These are phyloP conservation scores for Coranthus polyacanthus DNA, from an alignment of 2,797 vertebrate genomes.

Conservation along the genomic window DNA sequence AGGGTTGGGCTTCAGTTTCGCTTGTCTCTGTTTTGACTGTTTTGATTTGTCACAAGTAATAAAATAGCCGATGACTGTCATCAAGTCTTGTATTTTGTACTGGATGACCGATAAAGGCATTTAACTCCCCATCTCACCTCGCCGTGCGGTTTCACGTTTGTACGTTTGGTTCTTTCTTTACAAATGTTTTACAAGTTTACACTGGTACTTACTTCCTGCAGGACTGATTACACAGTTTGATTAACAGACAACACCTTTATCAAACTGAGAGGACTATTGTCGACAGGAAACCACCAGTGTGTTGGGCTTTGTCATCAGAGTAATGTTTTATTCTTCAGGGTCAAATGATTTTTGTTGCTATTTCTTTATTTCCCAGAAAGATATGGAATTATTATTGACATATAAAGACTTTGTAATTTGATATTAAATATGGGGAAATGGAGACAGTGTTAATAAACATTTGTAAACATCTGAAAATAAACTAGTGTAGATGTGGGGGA, in stretches of 20 bases:
- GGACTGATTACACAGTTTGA: constrained; percentile 34
- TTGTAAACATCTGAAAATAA: too few species aligned
- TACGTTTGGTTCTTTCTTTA: constrained; percentile 7
- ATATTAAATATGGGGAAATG: neutral
- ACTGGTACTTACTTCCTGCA: neutral
- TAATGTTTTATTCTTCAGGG: neutral
- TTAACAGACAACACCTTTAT: constrained; percentile 32
- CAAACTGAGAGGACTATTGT: constrained; percentile 11
- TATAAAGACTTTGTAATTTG: neutral
- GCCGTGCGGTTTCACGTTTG: constrained; percentile 12
- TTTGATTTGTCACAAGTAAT: constrained; percentile 50
- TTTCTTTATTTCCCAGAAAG: neutral
- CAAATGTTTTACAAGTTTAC: constrained; percentile 43
- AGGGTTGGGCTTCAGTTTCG: constrained; percentile 44
- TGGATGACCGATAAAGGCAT: too few species aligned
- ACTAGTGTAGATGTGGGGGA: too few species aligned
- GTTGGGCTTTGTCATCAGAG: neutral
- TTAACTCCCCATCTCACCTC: neutral
- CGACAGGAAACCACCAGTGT: neutral
- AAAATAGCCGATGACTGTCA: constrained; percentile 24
- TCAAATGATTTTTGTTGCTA: neutral
- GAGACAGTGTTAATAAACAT: too few species aligned
- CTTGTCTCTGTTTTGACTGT: constrained; percentile 24
- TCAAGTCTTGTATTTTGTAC: too few species aligned
- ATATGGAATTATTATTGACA: too few species aligned